Base-by-base conservation (phyloP, 2,113 vertebrate genomes). In the Malurus melanocephalus region DNA sequence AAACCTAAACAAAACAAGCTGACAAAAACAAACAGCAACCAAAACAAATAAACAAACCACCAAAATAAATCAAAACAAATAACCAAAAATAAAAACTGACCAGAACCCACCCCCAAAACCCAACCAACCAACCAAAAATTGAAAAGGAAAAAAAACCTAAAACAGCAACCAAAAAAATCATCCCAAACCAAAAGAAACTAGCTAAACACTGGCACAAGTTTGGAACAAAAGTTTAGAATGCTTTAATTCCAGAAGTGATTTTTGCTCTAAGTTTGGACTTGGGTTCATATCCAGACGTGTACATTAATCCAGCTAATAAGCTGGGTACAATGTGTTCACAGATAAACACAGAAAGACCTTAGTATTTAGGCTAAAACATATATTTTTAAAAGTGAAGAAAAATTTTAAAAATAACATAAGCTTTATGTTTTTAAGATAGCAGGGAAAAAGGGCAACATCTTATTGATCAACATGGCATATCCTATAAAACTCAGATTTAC, bases 181-280 rank as follows among this genome's bases (percentile, higher is more conserved):
- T 38, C 38, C 0, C 2, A 60, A 43, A 9, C 9, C 3, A 16
- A n/a, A 24, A 23, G 2, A 46, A 72, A n/a, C n/a, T 21, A n/a
- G 52, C 7, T 18, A 46, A 59, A 42, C 5, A 21, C 3, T 17
- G 56, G 1, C 2, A 61, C 11, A 57, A 73, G 42, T 18, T 40
- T 67, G 46, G 13, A 73, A 45, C 1, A 59, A 46, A 69, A 88
- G 1, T 0, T 51, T 71, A 40, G 35, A 88, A 30, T 12, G 2
- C 1, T 85, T 65, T 49, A 30, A 42, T 65, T 62, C 5, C 13
- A 4, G 8, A 53, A 72, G 15, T 1, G 0, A 1, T 24, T 80
- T 65, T 69, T 65, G 0, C 7, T 77, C 33, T 18, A 16, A 16
- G 2, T 56, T 59, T 90, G 16, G 16, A 13, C 16, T 53, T 24